These are phyloP conservation scores for Pollachius pollachius DNA, from an alignment of 2,113 vertebrate genomes.

Conservation along the genomic window DNA sequence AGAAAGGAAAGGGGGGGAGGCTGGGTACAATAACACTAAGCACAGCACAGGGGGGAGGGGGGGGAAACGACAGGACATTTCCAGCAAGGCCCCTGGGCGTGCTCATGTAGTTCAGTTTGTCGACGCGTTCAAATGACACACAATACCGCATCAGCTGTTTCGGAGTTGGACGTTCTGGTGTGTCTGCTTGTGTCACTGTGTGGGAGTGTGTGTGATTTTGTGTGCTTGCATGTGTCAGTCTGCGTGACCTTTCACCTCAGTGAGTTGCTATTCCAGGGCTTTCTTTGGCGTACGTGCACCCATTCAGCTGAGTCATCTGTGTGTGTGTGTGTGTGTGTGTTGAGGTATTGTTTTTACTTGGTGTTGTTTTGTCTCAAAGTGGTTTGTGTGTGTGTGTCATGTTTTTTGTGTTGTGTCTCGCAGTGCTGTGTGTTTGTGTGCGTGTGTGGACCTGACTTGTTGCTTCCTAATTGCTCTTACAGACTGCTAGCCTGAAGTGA, in stretches of 20 bases:
- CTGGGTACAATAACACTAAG: neutral
- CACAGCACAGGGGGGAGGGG: neutral
- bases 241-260: neutral
- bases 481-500: slow-evolving; percentile 1
- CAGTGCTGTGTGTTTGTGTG: too few species aligned
- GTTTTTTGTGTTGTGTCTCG: too few species aligned
- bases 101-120: slow-evolving; percentile 26
- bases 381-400: too few species aligned
- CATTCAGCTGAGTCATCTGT: neutral
- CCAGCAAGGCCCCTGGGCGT: slow-evolving; percentile 11
- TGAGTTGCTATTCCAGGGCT: neutral
- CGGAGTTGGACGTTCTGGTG: slow-evolving; percentile 16
- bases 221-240: neutral
- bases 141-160: slow-evolving; percentile 8
- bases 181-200: neutral
- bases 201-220: slow-evolving; percentile 15
- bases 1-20: neutral
- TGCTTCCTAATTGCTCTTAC: too few species aligned
- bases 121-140: slow-evolving; percentile 26
- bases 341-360: neutral
- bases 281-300: neutral
- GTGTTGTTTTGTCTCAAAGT: too few species aligned
- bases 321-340: slow-evolving; percentile 3
- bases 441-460: too few species aligned
- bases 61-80: neutral